phyloP scores from a whole-genome alignment of 92 coral and sea anemone genomes.

The Porites lobata region DNA sequence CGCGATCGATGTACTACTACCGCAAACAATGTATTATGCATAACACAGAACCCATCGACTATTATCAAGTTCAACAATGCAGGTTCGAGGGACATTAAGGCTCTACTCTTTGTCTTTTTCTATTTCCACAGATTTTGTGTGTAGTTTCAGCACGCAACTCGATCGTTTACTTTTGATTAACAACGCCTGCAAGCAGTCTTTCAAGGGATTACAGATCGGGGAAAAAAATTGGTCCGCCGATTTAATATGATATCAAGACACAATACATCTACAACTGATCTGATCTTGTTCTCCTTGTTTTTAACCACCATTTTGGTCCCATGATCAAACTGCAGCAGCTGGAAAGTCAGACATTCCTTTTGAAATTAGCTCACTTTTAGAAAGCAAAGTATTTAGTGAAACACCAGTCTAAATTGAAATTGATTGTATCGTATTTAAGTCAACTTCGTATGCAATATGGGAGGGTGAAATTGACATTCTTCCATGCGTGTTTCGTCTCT shows the following conservation, averaged over 20 bases:
- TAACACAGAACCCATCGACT: constrained; percentile 23
- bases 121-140: not conserved
- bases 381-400: not conserved
- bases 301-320: not conserved
- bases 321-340: not conserved
- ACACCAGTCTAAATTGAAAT: not conserved
- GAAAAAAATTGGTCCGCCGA: constrained; percentile 6
- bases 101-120: constrained; percentile 17
- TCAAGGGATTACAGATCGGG: not conserved
- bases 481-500: constrained; percentile 21
- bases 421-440: not conserved
- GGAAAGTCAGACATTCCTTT: not conserved
- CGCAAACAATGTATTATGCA: constrained; percentile 51
- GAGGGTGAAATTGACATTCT: constrained; percentile 37
- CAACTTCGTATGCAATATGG: not conserved
- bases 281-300: constrained; percentile 22
- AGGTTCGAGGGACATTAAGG: constrained; percentile 16
- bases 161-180: not conserved
- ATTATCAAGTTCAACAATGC: constrained; percentile 26
- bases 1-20: not conserved
- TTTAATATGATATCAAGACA: constrained; percentile 19
- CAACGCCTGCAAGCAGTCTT: not conserved
- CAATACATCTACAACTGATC: constrained; percentile 23
- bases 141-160: not conserved
- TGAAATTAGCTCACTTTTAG: not conserved